Base-by-base conservation (phyloP, 2,113 vertebrate genomes). In the Ameiurus melas region DNA sequence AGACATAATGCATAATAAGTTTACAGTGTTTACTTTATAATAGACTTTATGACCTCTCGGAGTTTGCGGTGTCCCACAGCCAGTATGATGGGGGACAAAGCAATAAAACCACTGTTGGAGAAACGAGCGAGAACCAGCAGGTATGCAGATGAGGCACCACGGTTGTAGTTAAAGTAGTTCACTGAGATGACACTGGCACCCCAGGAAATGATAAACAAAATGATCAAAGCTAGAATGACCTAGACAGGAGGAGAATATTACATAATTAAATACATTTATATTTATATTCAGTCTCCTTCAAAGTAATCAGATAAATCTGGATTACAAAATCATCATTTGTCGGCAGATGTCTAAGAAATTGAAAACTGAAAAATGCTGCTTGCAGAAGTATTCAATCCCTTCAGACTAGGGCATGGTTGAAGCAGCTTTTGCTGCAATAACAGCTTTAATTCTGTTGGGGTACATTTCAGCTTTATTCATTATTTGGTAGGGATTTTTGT, bases 151-250 rank as follows among this genome's bases (percentile, higher is more conserved):
- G 94, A 93, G 0, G 90, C 84, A 27, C 95, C 93, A 0, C 82
- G 90, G 88, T 93, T 95, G 87, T 96, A 96, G 92, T 96, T 96
- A 92, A 96, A 96, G 79, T 95, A 96, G 91, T 95, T 95, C 55
- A 95, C 94, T 2, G 96, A 95, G 86, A 96, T 92, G 57, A 96
- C 85, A 89, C 94, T 96, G 71, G 95, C 94, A 88, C 95, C 95
- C 95, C 96, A 96, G 6, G 94, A 96, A 0, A 84, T 60, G 36
- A 95, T 94, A 87, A 96, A 96, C 77, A 96, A 93, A 83, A 95
- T 79, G 1, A 96, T 94, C n/a, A 96, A 93, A 4, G 92, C 87
- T 2, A 96, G 91, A 86, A 97, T 96, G 89, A 96, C 94, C 95
- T 96, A 55, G 13, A n/a, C 0, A 51, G 25, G n/a, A 51, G 13